Evolutionary conservation across 2,888 invertebrate species (phyloP).

Genomic region (Torymus tubicola): DNA sequence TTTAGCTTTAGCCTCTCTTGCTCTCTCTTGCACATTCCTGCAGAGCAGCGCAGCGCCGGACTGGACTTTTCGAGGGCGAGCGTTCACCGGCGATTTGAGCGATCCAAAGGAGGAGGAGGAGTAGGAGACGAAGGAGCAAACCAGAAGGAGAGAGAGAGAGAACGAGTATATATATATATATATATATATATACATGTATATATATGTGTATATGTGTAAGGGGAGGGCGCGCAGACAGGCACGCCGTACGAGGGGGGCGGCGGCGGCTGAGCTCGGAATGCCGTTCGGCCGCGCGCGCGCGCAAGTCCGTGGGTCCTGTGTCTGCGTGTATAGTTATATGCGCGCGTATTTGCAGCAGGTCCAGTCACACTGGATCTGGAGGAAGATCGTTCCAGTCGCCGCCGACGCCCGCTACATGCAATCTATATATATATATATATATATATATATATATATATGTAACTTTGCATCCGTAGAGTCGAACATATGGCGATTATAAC

Average conservation of each 20-base stretch:
- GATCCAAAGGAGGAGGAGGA: conserved; percentile 21
- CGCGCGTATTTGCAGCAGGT: conserved; percentile 58
- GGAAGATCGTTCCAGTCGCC: conserved; percentile 56
- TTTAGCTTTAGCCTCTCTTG: too few relatives aligned
- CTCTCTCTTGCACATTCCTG: too few relatives aligned
- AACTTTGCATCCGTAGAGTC: too few relatives aligned
- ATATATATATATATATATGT: too few relatives aligned
- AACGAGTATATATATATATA: not conserved
- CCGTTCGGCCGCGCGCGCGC: conserved; percentile 15
- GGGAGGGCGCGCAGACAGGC: not conserved
- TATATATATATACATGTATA: too few relatives aligned
- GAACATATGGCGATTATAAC: too few relatives aligned
- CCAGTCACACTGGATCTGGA: conserved; percentile 62
- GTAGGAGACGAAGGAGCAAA: not conserved
- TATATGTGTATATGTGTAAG: too few relatives aligned
- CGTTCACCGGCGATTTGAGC: conserved; percentile 52
- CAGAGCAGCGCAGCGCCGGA: not conserved
- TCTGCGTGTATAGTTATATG: not conserved
- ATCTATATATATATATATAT: too few relatives aligned
- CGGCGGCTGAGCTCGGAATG: conserved; percentile 28
- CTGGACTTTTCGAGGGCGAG: conserved; percentile 55
- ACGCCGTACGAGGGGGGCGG: not conserved
- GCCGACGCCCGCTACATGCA: too few relatives aligned
- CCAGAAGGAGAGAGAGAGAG: not conserved
- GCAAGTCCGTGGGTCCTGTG: not conserved